These are phyloP conservation scores for Melanchra persicariae DNA, from an alignment of 2,888 invertebrate species.

Conservation along the genomic window DNA sequence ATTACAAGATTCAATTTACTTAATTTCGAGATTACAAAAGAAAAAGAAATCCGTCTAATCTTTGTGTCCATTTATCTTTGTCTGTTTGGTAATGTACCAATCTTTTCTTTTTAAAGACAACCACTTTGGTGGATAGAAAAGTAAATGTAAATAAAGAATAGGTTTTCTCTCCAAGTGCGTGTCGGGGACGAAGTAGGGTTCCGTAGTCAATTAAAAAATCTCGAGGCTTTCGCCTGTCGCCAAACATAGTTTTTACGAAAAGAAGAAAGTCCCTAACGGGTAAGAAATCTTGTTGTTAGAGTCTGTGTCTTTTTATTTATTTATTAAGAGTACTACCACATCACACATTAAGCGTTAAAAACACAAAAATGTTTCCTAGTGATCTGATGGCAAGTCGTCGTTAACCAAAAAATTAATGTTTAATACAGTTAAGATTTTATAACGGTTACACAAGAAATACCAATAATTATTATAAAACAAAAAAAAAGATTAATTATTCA, in stretches of 20 bases:
- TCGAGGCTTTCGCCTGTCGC: not conserved
- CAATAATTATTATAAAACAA: too few species aligned
- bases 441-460: too few species aligned
- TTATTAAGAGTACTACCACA: too few species aligned
- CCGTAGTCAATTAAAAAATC: conserved; percentile 28
- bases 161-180: conserved; percentile 15
- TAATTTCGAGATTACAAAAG: conserved; percentile 45
- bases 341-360: too few species aligned
- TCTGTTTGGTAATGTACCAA: conserved; percentile 53
- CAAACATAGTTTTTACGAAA: not conserved
- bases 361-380: too few species aligned
- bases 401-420: too few species aligned
- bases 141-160: conserved; percentile 43
- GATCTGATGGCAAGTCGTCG: too few species aligned
- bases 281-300: not conserved
- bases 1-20: conserved; percentile 36
- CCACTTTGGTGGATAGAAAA: conserved; percentile 41
- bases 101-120: conserved; percentile 50
- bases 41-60: conserved; percentile 48
- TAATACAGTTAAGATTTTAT: too few species aligned
- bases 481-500: too few species aligned
- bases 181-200: conserved; percentile 2
- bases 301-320: not conserved
- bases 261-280: not conserved
- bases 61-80: conserved; percentile 55